phyloP scores from a whole-genome alignment of 2,888 invertebrate genomes.

The Glyphotaelius pellucidus region DNA sequence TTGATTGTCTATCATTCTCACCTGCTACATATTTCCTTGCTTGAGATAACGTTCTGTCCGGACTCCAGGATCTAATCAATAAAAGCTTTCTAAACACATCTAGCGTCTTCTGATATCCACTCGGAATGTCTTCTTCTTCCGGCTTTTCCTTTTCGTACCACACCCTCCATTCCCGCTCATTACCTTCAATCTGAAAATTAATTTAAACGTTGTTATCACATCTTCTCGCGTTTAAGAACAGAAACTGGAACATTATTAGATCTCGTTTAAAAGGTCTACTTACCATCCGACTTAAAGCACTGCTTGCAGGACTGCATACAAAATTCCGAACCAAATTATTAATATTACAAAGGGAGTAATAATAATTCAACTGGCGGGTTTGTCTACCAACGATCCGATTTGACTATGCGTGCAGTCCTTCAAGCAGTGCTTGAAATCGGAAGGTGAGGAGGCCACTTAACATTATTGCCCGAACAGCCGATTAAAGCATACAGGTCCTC shows the following conservation, averaged over 20 bases:
- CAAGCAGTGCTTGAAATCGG: too few relatives aligned
- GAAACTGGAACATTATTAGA: background rate
- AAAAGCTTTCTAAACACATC: constrained; percentile 94
- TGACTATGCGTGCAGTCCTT: too few relatives aligned
- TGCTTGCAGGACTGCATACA: too few relatives aligned
- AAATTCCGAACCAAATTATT: too few relatives aligned
- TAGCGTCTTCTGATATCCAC: constrained; percentile 89
- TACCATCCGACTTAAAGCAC: too few relatives aligned
- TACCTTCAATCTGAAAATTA: constrained; percentile 82
- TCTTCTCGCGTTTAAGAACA: background rate
- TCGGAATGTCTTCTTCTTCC: constrained; percentile 93
- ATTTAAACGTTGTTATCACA: constrained; percentile 27
- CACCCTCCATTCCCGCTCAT: constrained; percentile 91
- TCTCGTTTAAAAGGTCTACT: too few relatives aligned
- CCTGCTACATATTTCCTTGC: constrained; percentile 94
- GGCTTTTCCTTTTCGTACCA: constrained; percentile 97
- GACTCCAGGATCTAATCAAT: constrained; percentile 95
- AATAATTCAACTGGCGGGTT: too few relatives aligned
- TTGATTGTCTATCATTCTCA: constrained; percentile 68
- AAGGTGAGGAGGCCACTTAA: background rate
- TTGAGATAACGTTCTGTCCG: constrained; percentile 95
- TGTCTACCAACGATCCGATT: too few relatives aligned
- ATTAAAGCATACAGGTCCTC: background rate
- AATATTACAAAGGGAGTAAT: too few relatives aligned
- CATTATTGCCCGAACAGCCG: background rate